Base-by-base conservation (phyloP, 2,888 invertebrate species). In the Diadromus collaris region DNA sequence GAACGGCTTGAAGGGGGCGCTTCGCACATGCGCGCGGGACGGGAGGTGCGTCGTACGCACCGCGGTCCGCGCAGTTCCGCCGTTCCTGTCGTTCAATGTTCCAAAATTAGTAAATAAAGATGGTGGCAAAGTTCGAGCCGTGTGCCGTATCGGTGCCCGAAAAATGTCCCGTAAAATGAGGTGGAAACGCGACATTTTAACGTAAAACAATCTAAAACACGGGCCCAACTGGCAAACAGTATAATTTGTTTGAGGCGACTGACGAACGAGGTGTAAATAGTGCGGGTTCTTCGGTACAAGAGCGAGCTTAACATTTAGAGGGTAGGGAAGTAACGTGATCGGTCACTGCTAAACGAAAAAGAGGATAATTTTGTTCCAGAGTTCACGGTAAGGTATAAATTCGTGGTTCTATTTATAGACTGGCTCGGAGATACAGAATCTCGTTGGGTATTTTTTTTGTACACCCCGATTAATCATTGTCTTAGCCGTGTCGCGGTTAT, bases 61-160 rank as follows among this genome's bases (percentile, higher is more conserved):
- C 44, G 41, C 68, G 21, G 60, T 56, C 56, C 56, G 44, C 4
- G 29, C 54, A 41, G 65, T 48, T 48, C 46, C 67, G 54, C 67
- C 38, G n/a, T 56, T 56, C 48, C 56, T 69, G 44, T 76, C 46
- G 48, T 65, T 65, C 46, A 24, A 34, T 65, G 80, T 84, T 89
- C 89, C 90, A 90, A 90, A 90, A 90, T 90, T 90, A 90, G 90
- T 90, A 89, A 90, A 90, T 90, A 90, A 89, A 89, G 89, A 89
- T 89, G 90, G 88, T 88, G 87, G 87, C 88, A 86, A 84, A 84
- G 85, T 82, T 78, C 76, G 83, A 86, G 88, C 83, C 81, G 90
- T 86, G 86, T 85, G 86, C 83, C 82, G 82, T 85, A 84, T 87
- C 86, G 88, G 85, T 85, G 83, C 82, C 81, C 83, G 81, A 81